phyloP scores from a whole-genome alignment of 1,140 invertebrate genomes.

The Cotesia glomerata region DNA sequence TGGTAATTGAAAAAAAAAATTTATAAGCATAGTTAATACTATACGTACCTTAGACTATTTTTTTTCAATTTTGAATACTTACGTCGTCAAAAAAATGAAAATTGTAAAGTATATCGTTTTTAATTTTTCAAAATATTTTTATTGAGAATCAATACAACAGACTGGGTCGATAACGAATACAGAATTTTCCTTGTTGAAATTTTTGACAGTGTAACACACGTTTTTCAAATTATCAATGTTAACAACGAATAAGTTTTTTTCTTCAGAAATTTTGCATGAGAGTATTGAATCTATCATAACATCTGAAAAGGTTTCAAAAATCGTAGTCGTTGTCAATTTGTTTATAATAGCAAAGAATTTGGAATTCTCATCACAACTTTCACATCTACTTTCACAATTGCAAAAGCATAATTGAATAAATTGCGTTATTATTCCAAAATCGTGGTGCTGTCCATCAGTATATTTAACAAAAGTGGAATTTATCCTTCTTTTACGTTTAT shows the following conservation, averaged over 20 bases:
- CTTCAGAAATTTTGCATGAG: not conserved
- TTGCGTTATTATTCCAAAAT: not conserved
- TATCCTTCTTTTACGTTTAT: not conserved
- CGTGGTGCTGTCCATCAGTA: not conserved
- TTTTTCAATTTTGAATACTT: not conserved
- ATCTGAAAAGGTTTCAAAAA: not conserved
- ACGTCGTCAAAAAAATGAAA: not conserved
- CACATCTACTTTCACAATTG: not conserved
- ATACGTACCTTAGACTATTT: too few species aligned
- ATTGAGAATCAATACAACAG: not conserved
- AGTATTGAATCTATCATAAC: not conserved
- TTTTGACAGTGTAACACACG: too few species aligned
- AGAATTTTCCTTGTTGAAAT: not conserved
- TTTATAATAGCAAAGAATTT: not conserved
- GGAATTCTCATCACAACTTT: not conserved
- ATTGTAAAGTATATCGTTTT: not conserved
- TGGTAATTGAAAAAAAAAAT: too few species aligned
- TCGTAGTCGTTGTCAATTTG: not conserved
- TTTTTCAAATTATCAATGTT: not conserved
- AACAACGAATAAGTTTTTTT: not conserved
- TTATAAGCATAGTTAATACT: too few species aligned
- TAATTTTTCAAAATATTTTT: too few species aligned
- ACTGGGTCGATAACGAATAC: not conserved
- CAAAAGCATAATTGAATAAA: not conserved
- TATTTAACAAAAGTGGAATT: not conserved